Evolutionary conservation across 2,113 vertebrate species (phyloP), one percentile per base, ranked within the genome.

Genomic region (Rhynchopsitta pachyrhyncha): DNA sequence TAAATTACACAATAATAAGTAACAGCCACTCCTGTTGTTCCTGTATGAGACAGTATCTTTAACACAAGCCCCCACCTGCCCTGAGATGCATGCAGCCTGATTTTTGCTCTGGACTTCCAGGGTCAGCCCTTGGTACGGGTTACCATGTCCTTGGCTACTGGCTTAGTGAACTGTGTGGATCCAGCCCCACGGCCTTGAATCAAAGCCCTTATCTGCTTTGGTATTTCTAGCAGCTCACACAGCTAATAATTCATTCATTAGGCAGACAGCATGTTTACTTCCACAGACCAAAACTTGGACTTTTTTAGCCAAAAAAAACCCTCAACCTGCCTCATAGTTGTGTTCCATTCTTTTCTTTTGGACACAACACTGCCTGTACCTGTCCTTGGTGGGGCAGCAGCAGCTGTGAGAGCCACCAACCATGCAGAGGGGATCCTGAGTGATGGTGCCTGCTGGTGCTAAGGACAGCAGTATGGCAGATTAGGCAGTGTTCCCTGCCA

Each of bases 211-310:
- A 92, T 80, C 88, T 9, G 1, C 77, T 84, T 62, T 68, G 80
- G 91, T 84, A 86, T 92, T 92, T 92, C 67, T 74, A 95, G 92
- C 74, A 66, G 80, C 66, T 94, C 46, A 27, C 47, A 35, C 22
- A 19, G 55, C 80, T 86, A 86, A 88, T 91, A 94, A 78, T 5
- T 41, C 60, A 81, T 79, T 96, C 69, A 92, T 73, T 29, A 76
- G 50, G 39, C 69, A 79, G 57, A 17, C 42, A 22, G 52, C 6
- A 12, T 79, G 83, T 73, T 94, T 84, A 49, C 66, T 62, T 88
- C 81, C 69, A 68, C 4, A 79, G 76, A 86, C 64, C 25, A 68
- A 67, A 9, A 47, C 22, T 28, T 7, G 35, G 29, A 46, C 19
- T 1, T 10, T 42, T 85, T 69, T 33, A 77, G 28, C 19, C n/a